These are phyloP conservation scores for Misgurnus mizolepis DNA, from an alignment of 2,113 vertebrate genomes.

Conservation along the genomic window DNA sequence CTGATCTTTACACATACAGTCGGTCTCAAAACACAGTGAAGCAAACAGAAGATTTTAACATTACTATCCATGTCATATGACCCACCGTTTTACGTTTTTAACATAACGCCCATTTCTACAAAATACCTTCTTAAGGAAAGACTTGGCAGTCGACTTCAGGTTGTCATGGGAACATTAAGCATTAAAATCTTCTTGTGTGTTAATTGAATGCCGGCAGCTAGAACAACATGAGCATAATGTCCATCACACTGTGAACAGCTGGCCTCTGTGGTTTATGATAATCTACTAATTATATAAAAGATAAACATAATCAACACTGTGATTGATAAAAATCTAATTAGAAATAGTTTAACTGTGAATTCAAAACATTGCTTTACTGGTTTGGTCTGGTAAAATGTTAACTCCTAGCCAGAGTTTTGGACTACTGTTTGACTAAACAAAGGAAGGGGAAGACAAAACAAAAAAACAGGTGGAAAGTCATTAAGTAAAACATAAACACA, in stretches of 20 bases:
- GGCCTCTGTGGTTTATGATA: not conserved
- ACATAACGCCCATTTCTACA: not conserved
- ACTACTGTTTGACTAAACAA: too few relatives aligned
- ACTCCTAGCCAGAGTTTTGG: too few relatives aligned
- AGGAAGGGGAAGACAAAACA: too few relatives aligned
- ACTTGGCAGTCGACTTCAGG: conserved; percentile 28
- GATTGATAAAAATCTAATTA: not conserved
- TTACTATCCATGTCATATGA: not conserved
- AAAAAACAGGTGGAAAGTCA: too few relatives aligned
- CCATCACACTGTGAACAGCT: not conserved
- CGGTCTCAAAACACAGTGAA: not conserved
- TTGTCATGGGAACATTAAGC: conserved; percentile 53
- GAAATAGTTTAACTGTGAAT: too few relatives aligned
- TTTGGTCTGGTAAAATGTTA: too few relatives aligned
- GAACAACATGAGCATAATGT: conserved; percentile 15
- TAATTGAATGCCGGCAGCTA: conserved; percentile 42
- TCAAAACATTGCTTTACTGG: too few relatives aligned
- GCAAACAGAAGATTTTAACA: not conserved
- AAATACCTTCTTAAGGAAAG: conserved; percentile 2
- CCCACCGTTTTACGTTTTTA: not conserved
- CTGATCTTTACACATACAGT: not conserved
- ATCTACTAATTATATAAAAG: not conserved
- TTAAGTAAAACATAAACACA: too few relatives aligned
- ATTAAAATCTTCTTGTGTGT: conserved; percentile 48
- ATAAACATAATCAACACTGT: not conserved